A percentile compares a stretch with the other conserved stretches of the same genome.
Evolutionary conservation across 2,888 invertebrate species (phyloP).

Genomic region (Lysandra bellargus): DNA sequence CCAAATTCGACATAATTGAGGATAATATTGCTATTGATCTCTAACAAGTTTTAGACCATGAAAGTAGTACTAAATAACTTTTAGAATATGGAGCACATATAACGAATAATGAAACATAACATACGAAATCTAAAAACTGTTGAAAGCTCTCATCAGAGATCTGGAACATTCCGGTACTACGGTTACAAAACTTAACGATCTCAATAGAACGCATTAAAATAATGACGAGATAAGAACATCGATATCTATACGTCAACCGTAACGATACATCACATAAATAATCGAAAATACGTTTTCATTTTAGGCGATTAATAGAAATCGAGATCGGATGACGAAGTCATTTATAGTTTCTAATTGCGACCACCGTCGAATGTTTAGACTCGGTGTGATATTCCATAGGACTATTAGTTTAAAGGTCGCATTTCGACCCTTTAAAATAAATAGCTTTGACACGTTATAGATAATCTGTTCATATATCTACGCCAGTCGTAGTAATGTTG

Average conservation of each 20-base stretch:
- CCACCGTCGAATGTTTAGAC: conserved; percentile 65
- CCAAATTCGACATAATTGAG: background rate
- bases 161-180: background rate
- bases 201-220: conserved; percentile 44
- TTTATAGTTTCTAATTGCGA: conserved; percentile 76
- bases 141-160: background rate
- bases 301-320: conserved; percentile 68
- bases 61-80: background rate
- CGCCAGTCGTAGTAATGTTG: background rate
- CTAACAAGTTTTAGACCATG: background rate
- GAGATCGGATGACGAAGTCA: conserved; percentile 67
- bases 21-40: background rate
- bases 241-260: conserved; percentile 54
- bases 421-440: background rate
- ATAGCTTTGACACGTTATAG: conserved; percentile 21
- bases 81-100: background rate
- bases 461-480: background rate
- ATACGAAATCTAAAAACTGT: background rate
- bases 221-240: conserved; percentile 31
- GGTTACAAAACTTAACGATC: conserved; percentile 22
- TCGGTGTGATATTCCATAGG: conserved; percentile 49
- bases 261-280: conserved; percentile 61
- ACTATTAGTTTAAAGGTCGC: conserved; percentile 16
- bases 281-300: conserved; percentile 62
- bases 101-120: background rate